Conservation (phyloP, 2,113 vertebrate genomes). For the Vireo altiloquus region DNA sequence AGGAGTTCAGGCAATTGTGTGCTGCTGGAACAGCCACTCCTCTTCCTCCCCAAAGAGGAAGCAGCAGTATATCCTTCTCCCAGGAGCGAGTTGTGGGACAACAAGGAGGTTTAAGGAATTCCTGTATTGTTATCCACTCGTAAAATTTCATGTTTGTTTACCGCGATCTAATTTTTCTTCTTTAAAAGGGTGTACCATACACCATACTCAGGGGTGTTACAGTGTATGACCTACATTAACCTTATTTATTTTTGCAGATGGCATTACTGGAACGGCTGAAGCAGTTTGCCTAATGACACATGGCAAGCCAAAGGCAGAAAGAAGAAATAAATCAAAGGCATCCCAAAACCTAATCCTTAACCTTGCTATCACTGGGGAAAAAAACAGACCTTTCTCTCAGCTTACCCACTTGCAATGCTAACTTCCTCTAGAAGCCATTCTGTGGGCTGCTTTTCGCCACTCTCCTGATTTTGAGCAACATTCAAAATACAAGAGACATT, state of each 20-base stretch:
- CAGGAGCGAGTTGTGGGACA: background rate
- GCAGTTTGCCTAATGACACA: background rate
- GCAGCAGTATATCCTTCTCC: background rate
- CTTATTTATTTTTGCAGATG: constrained; percentile 1
- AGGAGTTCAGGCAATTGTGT: background rate
- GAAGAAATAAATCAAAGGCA: background rate
- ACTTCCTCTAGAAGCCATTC: background rate
- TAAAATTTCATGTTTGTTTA: background rate
- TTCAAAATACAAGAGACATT: background rate
- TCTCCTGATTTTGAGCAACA: background rate
- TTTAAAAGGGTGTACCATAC: background rate
- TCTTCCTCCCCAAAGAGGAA: background rate
- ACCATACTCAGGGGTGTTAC: background rate
- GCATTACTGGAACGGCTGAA: background rate
- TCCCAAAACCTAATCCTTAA: background rate
- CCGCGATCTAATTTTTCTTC: background rate
- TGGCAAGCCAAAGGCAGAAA: background rate
- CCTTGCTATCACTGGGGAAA: background rate
- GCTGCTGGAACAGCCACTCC: background rate
- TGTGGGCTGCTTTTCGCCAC: background rate
- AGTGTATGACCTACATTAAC: background rate
- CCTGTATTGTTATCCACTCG: background rate
- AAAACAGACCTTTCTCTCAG: background rate
- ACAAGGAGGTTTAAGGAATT: background rate
- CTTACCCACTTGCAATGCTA: background rate